These are phyloP conservation scores for Agrenia bidenticulata DNA, from an alignment of 2,888 invertebrate species.

Conservation along the genomic window DNA sequence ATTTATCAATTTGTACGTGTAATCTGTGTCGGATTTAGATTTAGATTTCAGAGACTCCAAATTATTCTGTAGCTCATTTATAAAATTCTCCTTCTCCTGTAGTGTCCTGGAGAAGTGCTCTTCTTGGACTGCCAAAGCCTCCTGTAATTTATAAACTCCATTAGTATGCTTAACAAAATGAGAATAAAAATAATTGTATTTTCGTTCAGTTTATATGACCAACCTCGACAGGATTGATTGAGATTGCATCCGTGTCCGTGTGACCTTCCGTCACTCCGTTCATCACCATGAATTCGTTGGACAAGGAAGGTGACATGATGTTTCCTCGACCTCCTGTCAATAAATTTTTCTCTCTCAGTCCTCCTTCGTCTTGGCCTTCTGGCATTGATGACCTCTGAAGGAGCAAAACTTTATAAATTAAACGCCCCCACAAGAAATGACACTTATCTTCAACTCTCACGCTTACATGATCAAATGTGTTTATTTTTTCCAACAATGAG, in stretches of 20 bases:
- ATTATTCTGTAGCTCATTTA: slow-evolving; percentile 38
- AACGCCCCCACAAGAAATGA: too few relatives aligned
- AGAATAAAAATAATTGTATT: neutral
- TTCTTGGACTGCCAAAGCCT: slow-evolving; percentile 41
- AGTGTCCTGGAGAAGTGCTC: slow-evolving; percentile 37
- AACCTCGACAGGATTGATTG: neutral
- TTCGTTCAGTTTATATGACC: neutral
- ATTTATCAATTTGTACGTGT: neutral
- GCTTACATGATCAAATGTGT: too few relatives aligned
- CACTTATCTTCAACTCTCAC: too few relatives aligned
- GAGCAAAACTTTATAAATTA: too few relatives aligned
- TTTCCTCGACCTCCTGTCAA: slow-evolving; percentile 29
- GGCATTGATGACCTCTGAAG: too few relatives aligned
- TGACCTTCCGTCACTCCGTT: slow-evolving; percentile 36
- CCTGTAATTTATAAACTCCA: slow-evolving; percentile 25
- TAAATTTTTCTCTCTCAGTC: slow-evolving; percentile 3
- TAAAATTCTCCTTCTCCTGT: slow-evolving; percentile 40
- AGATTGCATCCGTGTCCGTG: slow-evolving; percentile 23
- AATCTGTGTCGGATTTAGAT: slow-evolving; percentile 22
- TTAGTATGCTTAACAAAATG: neutral
- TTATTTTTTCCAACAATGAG: too few relatives aligned
- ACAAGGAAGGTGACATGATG: slow-evolving; percentile 48
- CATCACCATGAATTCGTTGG: slow-evolving; percentile 42
- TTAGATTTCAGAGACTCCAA: slow-evolving; percentile 27
- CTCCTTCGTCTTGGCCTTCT: too few relatives aligned